These are phyloP conservation scores for Todus mexicanus DNA, from an alignment of 2,797 vertebrate genomes.

Conservation along the genomic window DNA sequence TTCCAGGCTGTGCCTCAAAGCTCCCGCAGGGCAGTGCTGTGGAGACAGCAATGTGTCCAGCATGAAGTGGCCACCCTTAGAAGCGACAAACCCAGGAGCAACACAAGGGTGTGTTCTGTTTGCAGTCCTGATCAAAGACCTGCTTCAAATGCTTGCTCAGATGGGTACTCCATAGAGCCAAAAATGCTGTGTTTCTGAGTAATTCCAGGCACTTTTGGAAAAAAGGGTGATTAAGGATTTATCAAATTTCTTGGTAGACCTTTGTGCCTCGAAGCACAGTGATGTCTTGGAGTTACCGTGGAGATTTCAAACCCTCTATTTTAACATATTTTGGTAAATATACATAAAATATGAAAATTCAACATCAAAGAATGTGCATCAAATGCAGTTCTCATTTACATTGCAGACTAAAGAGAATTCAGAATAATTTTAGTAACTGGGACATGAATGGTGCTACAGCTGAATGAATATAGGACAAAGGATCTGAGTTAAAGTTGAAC, in stretches of 20 bases:
- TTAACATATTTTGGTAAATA: conserved; percentile 2
- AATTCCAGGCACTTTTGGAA: neutral
- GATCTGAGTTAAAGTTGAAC: neutral
- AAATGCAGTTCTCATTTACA: conserved; percentile 33
- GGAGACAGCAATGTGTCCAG: fast-evolving
- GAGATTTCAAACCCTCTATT: neutral
- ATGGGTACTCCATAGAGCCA: neutral
- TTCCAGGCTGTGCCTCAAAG: neutral
- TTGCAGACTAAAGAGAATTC: conserved; percentile 21
- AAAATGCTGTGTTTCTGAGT: neutral
- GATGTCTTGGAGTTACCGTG: neutral
- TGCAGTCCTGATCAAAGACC: neutral
- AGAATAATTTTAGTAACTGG: conserved; percentile 32
- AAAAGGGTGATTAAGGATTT: neutral
- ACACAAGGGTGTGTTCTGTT: neutral
- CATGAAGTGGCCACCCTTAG: neutral
- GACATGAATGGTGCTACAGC: neutral
- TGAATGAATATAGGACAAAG: neutral
- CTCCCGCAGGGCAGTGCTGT: neutral
- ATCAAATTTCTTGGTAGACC: neutral
- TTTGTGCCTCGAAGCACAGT: neutral
- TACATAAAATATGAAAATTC: conserved; percentile 26
- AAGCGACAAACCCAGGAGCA: neutral
- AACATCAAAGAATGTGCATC: conserved; percentile 25
- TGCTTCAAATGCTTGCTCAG: neutral